Evolutionary conservation across 2,113 vertebrate genomes (phyloP), one percentile per base, ranked within the genome.

Genomic region (Leptodactylus fuscus): DNA sequence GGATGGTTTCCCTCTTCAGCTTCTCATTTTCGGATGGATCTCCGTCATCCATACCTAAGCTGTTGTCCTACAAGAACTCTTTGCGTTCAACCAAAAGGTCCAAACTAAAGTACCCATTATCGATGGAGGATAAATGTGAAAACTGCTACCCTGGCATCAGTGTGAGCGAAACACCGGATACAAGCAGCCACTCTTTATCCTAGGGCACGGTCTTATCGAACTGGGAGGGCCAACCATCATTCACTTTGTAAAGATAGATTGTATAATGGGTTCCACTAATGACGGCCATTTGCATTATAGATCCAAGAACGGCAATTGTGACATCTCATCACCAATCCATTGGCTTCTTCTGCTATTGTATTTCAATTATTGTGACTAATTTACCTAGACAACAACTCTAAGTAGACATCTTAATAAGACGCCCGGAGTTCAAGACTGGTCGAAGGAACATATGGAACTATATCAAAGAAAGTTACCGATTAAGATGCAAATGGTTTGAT

Each of bases 1-100:
- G 95, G 65, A 93, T 97, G 70, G 88, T 94, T 0, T 90, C 95
- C 22, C 87, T 97, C 83, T 95, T 97, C 71, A 91, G 93, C 81
- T 93, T 93, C 70, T 92, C 95, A 1, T 90, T 94, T 0, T 95
- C 91, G 0, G 92, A 93, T 86, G 89, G 89, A 34, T 86, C 89
- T 46, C 70, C 82, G 5, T 87, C 0, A 49, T 87, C 91, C 0
- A 82, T 85, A 20, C 93, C 91, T 48, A 91, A 91, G 87, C 29
- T 92, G 80, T 67, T 93, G 22, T 90, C 91, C 9, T 91, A 90
- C 85, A 88, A 15, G 83, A 85, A 82, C 70, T 82, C 91, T n/a
- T 71, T 1, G 9, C 77, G 87, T 0, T 86, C 87, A 48, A 34
- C 44, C 22, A 85, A 85, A 55, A 87, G 48, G 71, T 90, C 88